Evolutionary conservation across 53 echinoderm and acorn worm genomes (phyloP), one percentile per base, ranked within the genome.

Genomic region (Luidia sarsii): DNA sequence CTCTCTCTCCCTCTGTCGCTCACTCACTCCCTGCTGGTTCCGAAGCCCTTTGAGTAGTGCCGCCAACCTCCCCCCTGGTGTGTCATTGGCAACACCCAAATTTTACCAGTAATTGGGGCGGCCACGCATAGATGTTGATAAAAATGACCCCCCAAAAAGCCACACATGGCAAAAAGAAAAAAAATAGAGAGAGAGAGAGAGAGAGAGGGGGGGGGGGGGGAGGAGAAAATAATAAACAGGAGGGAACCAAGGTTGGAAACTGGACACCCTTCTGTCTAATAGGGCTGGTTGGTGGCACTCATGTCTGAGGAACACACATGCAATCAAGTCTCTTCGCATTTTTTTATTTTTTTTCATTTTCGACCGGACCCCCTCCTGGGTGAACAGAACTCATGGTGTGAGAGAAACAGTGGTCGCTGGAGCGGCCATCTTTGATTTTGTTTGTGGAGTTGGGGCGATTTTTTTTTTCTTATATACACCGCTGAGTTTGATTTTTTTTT

Each of bases 361-460:
- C n/a, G n/a, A n/a, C n/a, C n/a, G n/a, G n/a, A n/a, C n/a, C n/a
- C 70, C 32, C 70, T 51, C 62, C 41, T 39, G 77, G 62, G 39
- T 48, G 60, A 13, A n/a, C n/a, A n/a, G 77, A 30, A 61, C 77
- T 62, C 77, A 77, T 77, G 77, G 59, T 18, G 77, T 20, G 77
- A n/a, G n/a, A n/a, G 48, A 22, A 75, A 77, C 77, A 77, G 77
- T 77, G 67, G 73, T 52, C 73, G 43, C 73, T 39, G 61, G 21
- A 51, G 72, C 84, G 68, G 72, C 73, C 84, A 84, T 71, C 73
- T 84, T 84, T 84, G 72, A 73, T 84, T 83, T 68, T 31, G 20
- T 63, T 60, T 77, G 45, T 77, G 77, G 60, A 46, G 33, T n/a
- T n/a, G n/a, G n/a, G n/a, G n/a, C n/a, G n/a, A n/a, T n/a, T n/a